phyloP scores from a whole-genome alignment of 2,113 vertebrate genomes.

The Heterotilapia buettikoferi region DNA sequence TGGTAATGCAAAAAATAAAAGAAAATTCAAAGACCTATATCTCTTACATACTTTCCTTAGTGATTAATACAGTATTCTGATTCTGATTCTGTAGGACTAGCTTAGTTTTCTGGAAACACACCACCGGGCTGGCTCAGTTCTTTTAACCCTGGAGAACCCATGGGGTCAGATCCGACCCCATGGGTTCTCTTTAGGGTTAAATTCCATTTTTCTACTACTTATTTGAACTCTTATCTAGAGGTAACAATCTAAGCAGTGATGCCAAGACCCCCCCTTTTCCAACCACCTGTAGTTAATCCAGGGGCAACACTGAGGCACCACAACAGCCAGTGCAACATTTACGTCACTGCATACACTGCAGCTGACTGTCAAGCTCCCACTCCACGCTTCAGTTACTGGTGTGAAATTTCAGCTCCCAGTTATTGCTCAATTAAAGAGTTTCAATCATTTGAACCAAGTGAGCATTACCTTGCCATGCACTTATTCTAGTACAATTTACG shows the following conservation, averaged over 20 bases:
- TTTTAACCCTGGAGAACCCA: no score
- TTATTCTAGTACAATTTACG: neutral
- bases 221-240: neutral
- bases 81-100: neutral
- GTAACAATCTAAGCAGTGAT: neutral
- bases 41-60: neutral
- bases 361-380: neutral
- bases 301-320: neutral
- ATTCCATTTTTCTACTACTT: neutral
- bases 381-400: neutral
- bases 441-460: neutral
- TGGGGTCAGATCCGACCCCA: no score
- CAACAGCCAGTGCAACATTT: neutral
- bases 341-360: neutral
- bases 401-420: neutral
- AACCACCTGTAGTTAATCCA: no score
- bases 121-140: neutral
- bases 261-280: neutral
- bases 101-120: neutral
- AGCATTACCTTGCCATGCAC: neutral
- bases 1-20: accelerated
- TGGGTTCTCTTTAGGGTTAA: no score
- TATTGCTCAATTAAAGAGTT: neutral
- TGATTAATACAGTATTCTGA: neutral
- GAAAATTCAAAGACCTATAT: accelerated